These are phyloP conservation scores for Metaphire vulgaris DNA, from an alignment of 1,140 invertebrate genomes.

Conservation along the genomic window DNA sequence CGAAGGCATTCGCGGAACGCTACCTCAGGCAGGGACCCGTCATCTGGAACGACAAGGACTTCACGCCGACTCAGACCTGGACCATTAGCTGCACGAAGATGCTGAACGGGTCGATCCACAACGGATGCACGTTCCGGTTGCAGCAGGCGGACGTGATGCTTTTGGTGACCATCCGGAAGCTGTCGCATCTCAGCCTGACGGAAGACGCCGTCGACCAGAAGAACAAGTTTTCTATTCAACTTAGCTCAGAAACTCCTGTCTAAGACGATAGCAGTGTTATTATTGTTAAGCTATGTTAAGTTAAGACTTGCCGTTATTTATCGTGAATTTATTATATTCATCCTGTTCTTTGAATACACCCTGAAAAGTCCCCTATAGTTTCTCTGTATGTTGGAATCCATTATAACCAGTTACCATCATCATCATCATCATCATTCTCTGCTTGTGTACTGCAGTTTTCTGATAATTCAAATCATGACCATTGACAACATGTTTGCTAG, in stretches of 20 bases:
- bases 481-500: no score
- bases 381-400: no score
- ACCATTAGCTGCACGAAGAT: slow-evolving; percentile 84
- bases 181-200: slow-evolving; percentile 87
- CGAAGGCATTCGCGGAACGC: slow-evolving; percentile 77
- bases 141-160: slow-evolving; percentile 87
- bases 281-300: no score
- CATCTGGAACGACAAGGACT: slow-evolving; percentile 44
- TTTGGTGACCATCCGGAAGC: slow-evolving; percentile 70
- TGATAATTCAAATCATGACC: no score
- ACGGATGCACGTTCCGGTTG: slow-evolving; percentile 78
- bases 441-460: no score
- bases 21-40: slow-evolving; percentile 56
- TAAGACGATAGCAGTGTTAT: no score
- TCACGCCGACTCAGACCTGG: slow-evolving; percentile 63
- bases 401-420: no score
- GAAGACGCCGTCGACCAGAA: slow-evolving; percentile 9
- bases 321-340: no score
- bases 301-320: no score
- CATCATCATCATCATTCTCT: no score
- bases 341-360: no score
- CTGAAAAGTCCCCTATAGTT: no score
- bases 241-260: not conserved
- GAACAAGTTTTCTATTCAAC: not conserved
- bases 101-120: slow-evolving; percentile 69